Conservation (phyloP, 2,888 invertebrate species). For the Drosophila paranaensis region DNA sequence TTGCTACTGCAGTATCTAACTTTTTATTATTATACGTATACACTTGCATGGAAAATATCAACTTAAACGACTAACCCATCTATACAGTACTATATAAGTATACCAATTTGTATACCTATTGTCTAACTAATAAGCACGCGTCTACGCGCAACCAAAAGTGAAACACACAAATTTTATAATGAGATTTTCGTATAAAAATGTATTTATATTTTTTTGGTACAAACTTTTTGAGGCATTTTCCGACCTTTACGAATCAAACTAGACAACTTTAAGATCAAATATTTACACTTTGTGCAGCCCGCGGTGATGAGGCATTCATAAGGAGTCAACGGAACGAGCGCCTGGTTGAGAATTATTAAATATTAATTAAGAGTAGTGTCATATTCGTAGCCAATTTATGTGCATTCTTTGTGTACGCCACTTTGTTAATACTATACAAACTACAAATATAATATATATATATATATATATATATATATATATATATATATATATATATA, state of each 20-base stretch:
- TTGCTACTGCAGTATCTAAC: slow-evolving; percentile 33
- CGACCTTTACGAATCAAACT: slow-evolving; percentile 51
- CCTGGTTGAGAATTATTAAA: slow-evolving; percentile 32
- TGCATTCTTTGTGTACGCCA: slow-evolving; percentile 56
- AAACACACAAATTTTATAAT: slow-evolving; percentile 59
- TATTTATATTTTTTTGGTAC: slow-evolving; percentile 72
- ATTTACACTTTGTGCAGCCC: slow-evolving; percentile 49
- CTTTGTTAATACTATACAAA: slow-evolving; percentile 55
- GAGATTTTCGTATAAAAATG: slow-evolving; percentile 66
- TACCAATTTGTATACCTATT: slow-evolving; percentile 47
- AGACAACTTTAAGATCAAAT: slow-evolving; percentile 45
- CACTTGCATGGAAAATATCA: slow-evolving; percentile 29
- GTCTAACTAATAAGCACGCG: slow-evolving; percentile 27
- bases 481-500: neutral
- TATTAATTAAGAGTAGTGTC: slow-evolving; percentile 56
- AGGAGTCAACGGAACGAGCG: slow-evolving; percentile 7
- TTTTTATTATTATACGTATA: slow-evolving; percentile 37
- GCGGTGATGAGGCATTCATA: slow-evolving; percentile 43
- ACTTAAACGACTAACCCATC: slow-evolving; percentile 60
- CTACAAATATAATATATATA: slow-evolving; percentile 21
- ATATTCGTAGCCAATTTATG: slow-evolving; percentile 65
- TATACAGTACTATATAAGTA: slow-evolving; percentile 23
- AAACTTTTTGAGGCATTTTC: slow-evolving; percentile 77
- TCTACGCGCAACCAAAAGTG: slow-evolving; percentile 24
- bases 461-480: slow-evolving; percentile 7